Percentiles rank a stretch among this genome's conserved stretches.
Conservation (phyloP, 2,797 vertebrate species). For the Scolopax rusticola region DNA sequence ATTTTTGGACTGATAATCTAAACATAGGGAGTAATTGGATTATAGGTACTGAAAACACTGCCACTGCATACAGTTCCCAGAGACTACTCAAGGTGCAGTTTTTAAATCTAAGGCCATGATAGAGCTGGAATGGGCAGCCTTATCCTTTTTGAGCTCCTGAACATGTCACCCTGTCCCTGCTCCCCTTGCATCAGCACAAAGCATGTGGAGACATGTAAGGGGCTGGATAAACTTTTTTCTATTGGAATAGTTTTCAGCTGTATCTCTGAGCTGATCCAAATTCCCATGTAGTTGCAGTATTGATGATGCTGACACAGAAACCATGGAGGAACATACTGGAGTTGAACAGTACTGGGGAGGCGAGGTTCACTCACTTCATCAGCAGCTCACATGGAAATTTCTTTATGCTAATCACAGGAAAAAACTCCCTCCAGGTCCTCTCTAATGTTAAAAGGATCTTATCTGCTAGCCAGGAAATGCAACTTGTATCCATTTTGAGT, state of each 20-base stretch:
- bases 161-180: accelerated
- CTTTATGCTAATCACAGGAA: not conserved
- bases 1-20: not conserved
- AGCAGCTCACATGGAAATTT: not conserved
- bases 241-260: not conserved
- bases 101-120: not conserved
- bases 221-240: not conserved
- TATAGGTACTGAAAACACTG: not conserved
- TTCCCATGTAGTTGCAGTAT: not conserved
- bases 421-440: not conserved
- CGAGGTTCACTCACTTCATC: not conserved
- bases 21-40: not conserved
- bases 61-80: not conserved
- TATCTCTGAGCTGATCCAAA: not conserved
- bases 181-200: not conserved
- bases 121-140: not conserved
- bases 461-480: not conserved
- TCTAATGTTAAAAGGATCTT: not conserved
- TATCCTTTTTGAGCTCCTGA: not conserved
- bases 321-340: not conserved
- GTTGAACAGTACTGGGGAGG: not conserved
- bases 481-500: not conserved
- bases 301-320: not conserved
- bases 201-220: not conserved
- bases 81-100: not conserved